Evolutionary conservation across 2,888 invertebrate genomes (phyloP).

Genomic region (Dicranocentrus wangi): DNA sequence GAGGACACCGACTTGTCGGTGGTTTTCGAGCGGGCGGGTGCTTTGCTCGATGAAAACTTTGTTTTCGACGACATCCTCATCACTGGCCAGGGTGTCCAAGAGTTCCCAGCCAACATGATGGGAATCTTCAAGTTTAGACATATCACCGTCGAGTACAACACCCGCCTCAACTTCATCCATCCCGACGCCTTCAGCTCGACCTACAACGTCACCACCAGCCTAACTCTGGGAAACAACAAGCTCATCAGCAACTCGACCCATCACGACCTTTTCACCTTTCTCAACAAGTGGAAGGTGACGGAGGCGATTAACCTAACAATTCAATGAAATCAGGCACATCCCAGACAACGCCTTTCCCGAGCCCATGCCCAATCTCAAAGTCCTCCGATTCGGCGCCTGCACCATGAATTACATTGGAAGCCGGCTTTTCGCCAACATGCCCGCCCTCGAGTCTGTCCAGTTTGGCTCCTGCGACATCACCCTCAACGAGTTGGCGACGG

Average conservation of each 20-base stretch:
- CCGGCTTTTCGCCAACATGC: neutral
- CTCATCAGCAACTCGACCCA: neutral
- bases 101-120: neutral
- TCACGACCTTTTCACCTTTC: neutral
- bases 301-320: too few species aligned
- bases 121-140: neutral
- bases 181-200: neutral
- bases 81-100: neutral
- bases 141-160: neutral
- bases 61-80: neutral
- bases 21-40: neutral
- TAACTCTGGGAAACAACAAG: neutral
- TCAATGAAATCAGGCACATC: neutral
- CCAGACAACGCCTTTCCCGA: neutral
- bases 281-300: neutral
- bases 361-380: neutral
- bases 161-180: neutral
- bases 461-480: neutral
- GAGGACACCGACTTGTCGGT: neutral
- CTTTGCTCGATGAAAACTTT: neutral
- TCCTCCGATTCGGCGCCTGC: neutral
- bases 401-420: neutral
- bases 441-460: neutral
- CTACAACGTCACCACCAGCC: neutral
- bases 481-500: neutral